These are phyloP conservation scores for Platanista minor DNA, from an alignment of 2,113 vertebrate species.

Conservation along the genomic window DNA sequence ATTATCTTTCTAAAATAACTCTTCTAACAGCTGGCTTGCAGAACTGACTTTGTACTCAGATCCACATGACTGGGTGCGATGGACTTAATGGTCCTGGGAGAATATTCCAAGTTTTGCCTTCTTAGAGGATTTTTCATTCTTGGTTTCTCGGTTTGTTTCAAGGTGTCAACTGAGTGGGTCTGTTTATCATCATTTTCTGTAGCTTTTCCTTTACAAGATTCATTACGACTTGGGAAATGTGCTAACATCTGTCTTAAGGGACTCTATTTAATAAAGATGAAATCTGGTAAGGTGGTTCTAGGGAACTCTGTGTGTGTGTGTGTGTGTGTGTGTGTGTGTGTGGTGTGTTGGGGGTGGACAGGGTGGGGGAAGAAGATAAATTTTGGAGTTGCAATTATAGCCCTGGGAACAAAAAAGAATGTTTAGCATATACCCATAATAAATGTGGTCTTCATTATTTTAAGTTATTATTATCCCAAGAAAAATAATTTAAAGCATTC, in stretches of 20 bases:
- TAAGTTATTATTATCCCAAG: not conserved
- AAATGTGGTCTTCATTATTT: not conserved
- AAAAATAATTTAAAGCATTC: not conserved
- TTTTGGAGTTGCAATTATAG: not conserved
- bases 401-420: not conserved
- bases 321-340: not conserved
- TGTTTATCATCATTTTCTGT: not conserved
- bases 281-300: not conserved
- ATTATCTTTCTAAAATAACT: constrained; percentile 38
- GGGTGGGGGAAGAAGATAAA: not conserved
- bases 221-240: not conserved
- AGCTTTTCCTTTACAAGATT: not conserved
- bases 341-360: not conserved
- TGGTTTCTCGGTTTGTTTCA: not conserved
- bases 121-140: not conserved
- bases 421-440: not conserved
- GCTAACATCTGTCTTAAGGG: not conserved
- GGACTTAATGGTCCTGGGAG: not conserved
- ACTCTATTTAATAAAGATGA: not conserved
- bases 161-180: not conserved
- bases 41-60: not conserved
- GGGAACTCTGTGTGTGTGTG: not conserved
- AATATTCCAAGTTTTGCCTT: not conserved
- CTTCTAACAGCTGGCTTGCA: not conserved
- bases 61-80: not conserved